Evolutionary conservation across 2,113 vertebrate species (phyloP).

Genomic region (Megaptera novaeangliae): DNA sequence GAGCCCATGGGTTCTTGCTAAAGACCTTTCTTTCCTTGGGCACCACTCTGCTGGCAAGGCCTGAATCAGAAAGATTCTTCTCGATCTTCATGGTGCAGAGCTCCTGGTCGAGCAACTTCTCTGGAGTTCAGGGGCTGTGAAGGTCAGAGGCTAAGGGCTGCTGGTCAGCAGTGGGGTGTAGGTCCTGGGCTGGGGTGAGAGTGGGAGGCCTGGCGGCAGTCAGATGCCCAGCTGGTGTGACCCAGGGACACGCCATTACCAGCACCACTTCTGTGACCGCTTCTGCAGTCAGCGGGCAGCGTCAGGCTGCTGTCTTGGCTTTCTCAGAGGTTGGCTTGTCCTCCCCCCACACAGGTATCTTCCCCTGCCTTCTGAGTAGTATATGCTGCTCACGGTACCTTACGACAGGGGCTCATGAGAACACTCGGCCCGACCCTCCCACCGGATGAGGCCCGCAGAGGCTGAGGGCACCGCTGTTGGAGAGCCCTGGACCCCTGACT

Average conservation of each 20-base stretch:
- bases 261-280: background rate
- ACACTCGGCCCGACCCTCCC: background rate
- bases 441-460: background rate
- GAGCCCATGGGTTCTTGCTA: background rate
- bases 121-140: background rate
- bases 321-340: background rate
- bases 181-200: background rate
- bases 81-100: background rate
- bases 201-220: fast-evolving
- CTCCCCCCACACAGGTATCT: fast-evolving
- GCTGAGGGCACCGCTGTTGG: fast-evolving
- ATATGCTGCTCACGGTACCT: fast-evolving
- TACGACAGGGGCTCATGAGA: fast-evolving
- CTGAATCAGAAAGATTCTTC: background rate
- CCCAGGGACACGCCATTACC: fast-evolving
- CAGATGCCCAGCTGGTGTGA: background rate
- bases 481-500: background rate
- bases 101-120: background rate
- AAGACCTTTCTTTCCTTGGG: background rate
- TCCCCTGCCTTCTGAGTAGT: background rate
- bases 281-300: background rate
- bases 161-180: fast-evolving
- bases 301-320: background rate
- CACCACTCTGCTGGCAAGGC: background rate
- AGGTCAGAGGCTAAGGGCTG: background rate